Base-by-base conservation (phyloP, 1,140 invertebrate genomes). In the Episyrphus balteatus region DNA sequence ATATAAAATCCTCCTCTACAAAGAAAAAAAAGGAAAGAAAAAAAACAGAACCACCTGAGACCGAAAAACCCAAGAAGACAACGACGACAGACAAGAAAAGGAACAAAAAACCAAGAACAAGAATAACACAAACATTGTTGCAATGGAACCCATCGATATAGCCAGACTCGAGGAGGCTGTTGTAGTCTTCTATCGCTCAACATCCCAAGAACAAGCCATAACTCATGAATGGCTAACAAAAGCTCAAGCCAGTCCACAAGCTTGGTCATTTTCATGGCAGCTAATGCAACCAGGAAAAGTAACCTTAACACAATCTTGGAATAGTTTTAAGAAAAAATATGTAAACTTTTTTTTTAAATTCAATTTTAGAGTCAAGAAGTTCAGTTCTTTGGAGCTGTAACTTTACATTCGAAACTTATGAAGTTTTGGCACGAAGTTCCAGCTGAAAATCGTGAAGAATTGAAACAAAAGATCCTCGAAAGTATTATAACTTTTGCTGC, bases 301-400 rank as follows among this genome's bases (percentile, higher is more conserved):
- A 68, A 63, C 36, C 36, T 14, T 37, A 6, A 17, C 3, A 37
- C 36, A 5, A 5, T 13, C 13, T 42, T 42, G n/a, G n/a, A n/a
- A n/a, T n/a, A n/a, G n/a, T 26, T 26, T 26, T 26, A 26, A 26
- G 21, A 5, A 26, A 3, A 26, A 26, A 26, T 26, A 5, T 26
- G 8, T 5, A 26, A 26, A 8, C 8, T 26, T 26, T 26, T 26
- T 37, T 31, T 47, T 12, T 43, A 31, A 44, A 19, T 17, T 36
- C 39, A 19, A 33, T 39, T 33, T 31, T 48, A 93, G 88, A 72
- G 78, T 38, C 77, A 80, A 45, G 89, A 93, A 73, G 83, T 91
- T 5, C 89, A 93, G 68, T 94, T 90, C 72, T 96, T 91, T 78
- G 92, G 84, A 47, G 90, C 91, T 8, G 88, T 83, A 42, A 90